Percentiles rank a stretch among this genome's conserved stretches.
These are phyloP conservation scores for Sebastes diaconus DNA, from an alignment of 2,797 vertebrate species.

Conservation along the genomic window DNA sequence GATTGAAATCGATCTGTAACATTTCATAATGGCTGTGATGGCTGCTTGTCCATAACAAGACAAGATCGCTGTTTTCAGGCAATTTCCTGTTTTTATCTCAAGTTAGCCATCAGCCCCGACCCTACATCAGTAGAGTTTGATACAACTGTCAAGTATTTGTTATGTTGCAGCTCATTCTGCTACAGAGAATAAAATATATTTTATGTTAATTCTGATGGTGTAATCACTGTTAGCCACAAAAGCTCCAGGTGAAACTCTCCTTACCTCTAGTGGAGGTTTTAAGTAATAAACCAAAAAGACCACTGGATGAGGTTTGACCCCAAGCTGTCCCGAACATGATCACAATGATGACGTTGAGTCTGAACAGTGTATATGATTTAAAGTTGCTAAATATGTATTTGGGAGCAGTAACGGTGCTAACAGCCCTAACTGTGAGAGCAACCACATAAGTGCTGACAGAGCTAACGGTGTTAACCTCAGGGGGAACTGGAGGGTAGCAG, in stretches of 20 bases:
- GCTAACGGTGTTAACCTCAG: too few relatives aligned
- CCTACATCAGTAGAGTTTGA: background rate
- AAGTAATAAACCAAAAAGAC: background rate
- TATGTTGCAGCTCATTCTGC: background rate
- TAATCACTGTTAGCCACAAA: background rate
- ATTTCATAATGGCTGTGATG: background rate
- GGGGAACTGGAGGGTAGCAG: too few relatives aligned
- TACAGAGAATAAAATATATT: background rate
- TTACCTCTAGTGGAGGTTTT: background rate
- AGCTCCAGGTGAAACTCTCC: background rate
- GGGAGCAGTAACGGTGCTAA: too few relatives aligned
- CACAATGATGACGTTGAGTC: background rate
- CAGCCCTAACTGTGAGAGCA: too few relatives aligned
- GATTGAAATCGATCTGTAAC: background rate
- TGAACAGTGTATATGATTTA: too few relatives aligned
- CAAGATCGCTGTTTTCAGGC: background rate
- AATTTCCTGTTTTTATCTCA: slow-evolving; percentile 30
- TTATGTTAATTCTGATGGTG: background rate
- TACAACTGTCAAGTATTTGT: background rate
- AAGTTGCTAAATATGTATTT: too few relatives aligned
- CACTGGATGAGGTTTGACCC: background rate
- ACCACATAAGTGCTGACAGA: too few relatives aligned
- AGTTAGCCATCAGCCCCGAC: background rate
- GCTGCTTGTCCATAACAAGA: background rate
- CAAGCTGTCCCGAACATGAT: background rate